These are phyloP conservation scores for Pseudorhombus dupliciocellatus DNA, from an alignment of 2,113 vertebrate genomes.

Conservation along the genomic window DNA sequence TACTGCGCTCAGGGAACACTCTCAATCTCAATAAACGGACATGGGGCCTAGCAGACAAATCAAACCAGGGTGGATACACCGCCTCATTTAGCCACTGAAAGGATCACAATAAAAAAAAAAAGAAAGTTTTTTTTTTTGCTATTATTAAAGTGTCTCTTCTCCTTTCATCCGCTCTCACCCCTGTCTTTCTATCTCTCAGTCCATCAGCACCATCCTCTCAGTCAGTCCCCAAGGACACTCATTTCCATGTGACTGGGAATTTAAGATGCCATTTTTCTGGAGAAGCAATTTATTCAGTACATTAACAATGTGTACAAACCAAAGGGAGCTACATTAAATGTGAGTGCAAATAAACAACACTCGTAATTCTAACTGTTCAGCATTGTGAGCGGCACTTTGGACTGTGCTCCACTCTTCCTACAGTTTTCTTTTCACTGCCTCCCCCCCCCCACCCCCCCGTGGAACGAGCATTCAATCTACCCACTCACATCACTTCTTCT, in stretches of 20 bases:
- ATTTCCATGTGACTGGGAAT: conserved; percentile 40
- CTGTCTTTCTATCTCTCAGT: conserved; percentile 32
- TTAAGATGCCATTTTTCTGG: conserved; percentile 29
- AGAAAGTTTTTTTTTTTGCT: conserved; percentile 51
- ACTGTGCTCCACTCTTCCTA: conserved; percentile 36
- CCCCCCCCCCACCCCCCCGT: conserved; percentile 46
- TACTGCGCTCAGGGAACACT: conserved; percentile 80
- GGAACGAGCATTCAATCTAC: conserved; percentile 29
- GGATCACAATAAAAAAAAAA: conserved; percentile 69
- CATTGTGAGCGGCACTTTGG: conserved; percentile 24
- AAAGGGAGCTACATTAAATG: conserved; percentile 23
- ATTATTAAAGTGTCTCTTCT: conserved; percentile 68
- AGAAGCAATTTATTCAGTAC: conserved; percentile 34
- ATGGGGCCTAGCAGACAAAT: conserved; percentile 77
- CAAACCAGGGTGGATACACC: conserved; percentile 74
- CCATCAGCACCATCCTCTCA: conserved; percentile 30
- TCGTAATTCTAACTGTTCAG: conserved; percentile 40
- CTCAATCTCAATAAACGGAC: conserved; percentile 84
- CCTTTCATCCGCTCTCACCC: conserved; percentile 16
- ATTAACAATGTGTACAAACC: conserved; percentile 42
- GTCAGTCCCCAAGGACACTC: conserved; percentile 38
- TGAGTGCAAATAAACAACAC: conserved; percentile 34
- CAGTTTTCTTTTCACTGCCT: conserved; percentile 34
- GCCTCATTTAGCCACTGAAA: conserved; percentile 78
- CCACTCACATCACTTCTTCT: conserved; percentile 54